Conservation (phyloP, 2,888 invertebrate genomes). For the Aelia acuminata region DNA sequence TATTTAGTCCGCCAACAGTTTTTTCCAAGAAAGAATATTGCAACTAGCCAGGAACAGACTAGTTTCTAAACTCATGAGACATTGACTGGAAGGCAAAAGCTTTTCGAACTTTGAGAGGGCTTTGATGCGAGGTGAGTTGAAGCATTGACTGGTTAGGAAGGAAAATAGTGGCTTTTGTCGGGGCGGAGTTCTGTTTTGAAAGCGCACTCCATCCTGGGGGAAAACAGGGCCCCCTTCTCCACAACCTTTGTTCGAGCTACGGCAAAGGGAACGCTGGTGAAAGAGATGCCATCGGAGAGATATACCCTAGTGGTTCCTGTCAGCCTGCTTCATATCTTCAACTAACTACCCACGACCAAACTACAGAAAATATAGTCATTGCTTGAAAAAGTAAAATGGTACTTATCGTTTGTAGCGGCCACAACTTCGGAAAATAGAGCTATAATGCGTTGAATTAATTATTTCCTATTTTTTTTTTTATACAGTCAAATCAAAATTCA, state of each 20-base stretch:
- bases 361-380: no score
- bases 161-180: not conserved
- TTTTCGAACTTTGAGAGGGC: not conserved
- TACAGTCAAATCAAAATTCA: no score
- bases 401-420: no score
- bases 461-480: no score
- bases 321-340: not conserved
- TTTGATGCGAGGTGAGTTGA: not conserved
- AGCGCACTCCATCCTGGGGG: constrained; percentile 12
- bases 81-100: not conserved
- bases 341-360: no score
- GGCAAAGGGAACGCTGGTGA: not conserved
- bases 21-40: not conserved
- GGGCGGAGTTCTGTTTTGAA: not conserved
- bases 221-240: not conserved
- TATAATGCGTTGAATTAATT: no score
- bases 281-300: not conserved
- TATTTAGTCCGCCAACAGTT: no score
- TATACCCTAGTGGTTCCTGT: not conserved
- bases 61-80: not conserved
- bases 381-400: no score
- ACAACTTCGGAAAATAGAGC: no score
- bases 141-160: not conserved
- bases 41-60: not conserved
- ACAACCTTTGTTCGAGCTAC: not conserved